Base-by-base conservation (phyloP, 1,140 invertebrate genomes). In the Gonioctena quinquepunctata region DNA sequence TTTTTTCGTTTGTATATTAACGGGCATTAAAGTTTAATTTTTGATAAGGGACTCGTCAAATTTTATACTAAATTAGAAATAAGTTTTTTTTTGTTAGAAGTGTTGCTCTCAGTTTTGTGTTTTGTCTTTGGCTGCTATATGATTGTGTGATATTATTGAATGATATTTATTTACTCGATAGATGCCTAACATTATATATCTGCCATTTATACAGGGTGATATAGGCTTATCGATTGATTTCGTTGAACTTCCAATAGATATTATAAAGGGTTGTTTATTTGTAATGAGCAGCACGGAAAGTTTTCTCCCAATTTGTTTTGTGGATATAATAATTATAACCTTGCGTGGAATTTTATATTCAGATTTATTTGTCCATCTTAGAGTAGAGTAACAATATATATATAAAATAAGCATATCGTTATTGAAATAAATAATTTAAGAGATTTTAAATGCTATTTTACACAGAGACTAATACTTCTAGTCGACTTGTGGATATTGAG, bases 391-490 rank as follows among this genome's bases (percentile, higher is more conserved):
- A 27, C 7, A 18, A 28, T 26, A 27, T 60, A 60, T 61, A 16
- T 27, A 27, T 28, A 61, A 18, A 28, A 28, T 68, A 62, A 68
- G 66, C 66, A 68, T 68, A 68, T 68, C 66, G 56, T 61, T 60
- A 60, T 68, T 61, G 27, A 56, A 23, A 67, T 28, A 56, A 27
- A 22, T 57, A 54, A 28, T 33, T 59, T 54, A 59, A 27, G 54
- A 56, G 4, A 56, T 50, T 50, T 50, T 65, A 23, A 52, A 65
- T 23, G 49, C 62, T 65, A 26, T 59, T 59, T 25, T 50, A 65
- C 33, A 42, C 48, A 65, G 60, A 18, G 62, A 65, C 49, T 65
- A 26, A 65, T 27, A 52, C 25, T 42, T 54, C 48, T 65, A 65
- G 62, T 65, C 62, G 33, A 57, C 21, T 57, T 21, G 21, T 57